These are phyloP conservation scores for Nothoprocta perdicaria DNA, from an alignment of 2,113 vertebrate species.

Conservation along the genomic window DNA sequence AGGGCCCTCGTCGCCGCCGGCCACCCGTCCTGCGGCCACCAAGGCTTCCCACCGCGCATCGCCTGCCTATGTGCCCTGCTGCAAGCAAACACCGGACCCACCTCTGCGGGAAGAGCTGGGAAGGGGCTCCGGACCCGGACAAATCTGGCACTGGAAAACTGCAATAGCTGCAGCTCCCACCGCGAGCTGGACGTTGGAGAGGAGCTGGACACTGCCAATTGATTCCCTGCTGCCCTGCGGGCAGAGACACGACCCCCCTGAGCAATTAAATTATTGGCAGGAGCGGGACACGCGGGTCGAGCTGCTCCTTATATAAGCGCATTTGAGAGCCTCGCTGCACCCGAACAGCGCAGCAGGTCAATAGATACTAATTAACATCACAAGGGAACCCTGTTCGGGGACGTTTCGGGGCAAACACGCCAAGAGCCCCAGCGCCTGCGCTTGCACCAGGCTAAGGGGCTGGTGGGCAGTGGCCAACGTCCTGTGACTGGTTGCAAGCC, in stretches of 20 bases:
- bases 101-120: background rate
- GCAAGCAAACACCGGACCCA: background rate
- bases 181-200: background rate
- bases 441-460: background rate
- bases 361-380: slow-evolving; percentile 56
- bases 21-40: background rate
- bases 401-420: background rate
- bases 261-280: slow-evolving; percentile 46
- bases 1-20: too few relatives aligned
- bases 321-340: slow-evolving; percentile 1
- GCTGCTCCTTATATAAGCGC: slow-evolving; percentile 19
- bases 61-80: background rate
- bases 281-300: background rate
- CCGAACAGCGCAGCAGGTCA: background rate
- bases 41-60: background rate
- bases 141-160: background rate
- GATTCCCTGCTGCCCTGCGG: background rate
- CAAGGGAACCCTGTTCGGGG: background rate
- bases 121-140: background rate
- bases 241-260: background rate
- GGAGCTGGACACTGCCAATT: background rate
- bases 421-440: background rate
- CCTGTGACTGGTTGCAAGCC: background rate
- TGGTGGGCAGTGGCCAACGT: background rate
- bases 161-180: background rate